Percentiles rank a stretch among this genome's conserved stretches.
Evolutionary conservation across 1,140 invertebrate species (phyloP).

Genomic region (Drosophila azteca): DNA sequence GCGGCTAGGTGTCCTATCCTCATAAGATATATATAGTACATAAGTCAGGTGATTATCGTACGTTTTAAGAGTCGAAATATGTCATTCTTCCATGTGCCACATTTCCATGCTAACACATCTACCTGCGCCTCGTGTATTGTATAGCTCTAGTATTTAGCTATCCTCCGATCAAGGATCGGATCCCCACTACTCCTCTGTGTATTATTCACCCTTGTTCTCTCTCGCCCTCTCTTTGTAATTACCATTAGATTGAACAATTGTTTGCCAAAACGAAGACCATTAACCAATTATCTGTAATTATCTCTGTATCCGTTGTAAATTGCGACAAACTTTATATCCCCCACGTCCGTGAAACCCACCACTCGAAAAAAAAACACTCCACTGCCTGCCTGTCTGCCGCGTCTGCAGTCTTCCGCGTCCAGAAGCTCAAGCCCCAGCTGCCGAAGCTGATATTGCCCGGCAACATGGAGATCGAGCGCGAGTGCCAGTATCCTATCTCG

Average conservation of each 20-base stretch:
- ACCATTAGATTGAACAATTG: constrained; percentile 54
- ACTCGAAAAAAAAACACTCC: constrained; percentile 55
- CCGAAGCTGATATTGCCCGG: constrained; percentile 80
- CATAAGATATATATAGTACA: constrained; percentile 10
- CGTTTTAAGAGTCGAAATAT: constrained; percentile 21
- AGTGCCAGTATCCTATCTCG: constrained; percentile 39
- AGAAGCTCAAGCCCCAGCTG: constrained; percentile 83
- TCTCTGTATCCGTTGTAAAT: constrained; percentile 59
- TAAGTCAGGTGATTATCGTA: constrained; percentile 11
- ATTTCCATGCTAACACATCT: constrained; percentile 44
- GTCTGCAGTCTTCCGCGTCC: constrained; percentile 77
- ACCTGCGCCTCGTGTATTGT: constrained; percentile 27
- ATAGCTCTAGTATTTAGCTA: constrained; percentile 30
- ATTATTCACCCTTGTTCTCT: constrained; percentile 30
- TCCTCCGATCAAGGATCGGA: constrained; percentile 19
- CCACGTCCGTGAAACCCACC: constrained; percentile 39
- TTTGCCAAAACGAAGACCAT: constrained; percentile 46
- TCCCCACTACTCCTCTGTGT: constrained; percentile 24
- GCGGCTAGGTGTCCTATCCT: constrained; percentile 2
- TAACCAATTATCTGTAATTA: constrained; percentile 71
- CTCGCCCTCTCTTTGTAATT: constrained; percentile 61
- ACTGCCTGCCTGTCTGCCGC: constrained; percentile 15
- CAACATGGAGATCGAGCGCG: constrained; percentile 73
- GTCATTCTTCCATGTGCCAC: constrained; percentile 42
- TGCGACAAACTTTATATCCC: constrained; percentile 47